Evolutionary conservation across 2,797 vertebrate genomes (phyloP), one percentile per base, ranked within the genome.

Genomic region (Glossophaga mutica): DNA sequence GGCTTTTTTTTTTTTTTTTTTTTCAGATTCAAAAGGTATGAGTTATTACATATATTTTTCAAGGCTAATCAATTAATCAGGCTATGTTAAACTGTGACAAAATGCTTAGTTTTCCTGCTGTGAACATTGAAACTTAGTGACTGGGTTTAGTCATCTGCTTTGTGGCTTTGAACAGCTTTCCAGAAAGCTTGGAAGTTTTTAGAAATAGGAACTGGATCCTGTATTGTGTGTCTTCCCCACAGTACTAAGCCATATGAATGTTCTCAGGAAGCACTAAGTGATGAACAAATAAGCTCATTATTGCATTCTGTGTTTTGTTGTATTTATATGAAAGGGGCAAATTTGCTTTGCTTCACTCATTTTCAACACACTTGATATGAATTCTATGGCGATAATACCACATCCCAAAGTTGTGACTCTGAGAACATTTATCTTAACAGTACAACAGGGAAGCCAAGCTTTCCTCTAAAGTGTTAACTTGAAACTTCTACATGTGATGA

Each of bases 131-230:
- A 73, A 79, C 22, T 76, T 86, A 91, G 11, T 92, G 76, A 10
- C 24, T 90, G 29, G 19, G 19, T 76, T 74, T 90, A 86, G 46
- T 92, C 22, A 78, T 39, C 32, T 87, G 48, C 18, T 73, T 86
- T 91, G 62, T 93, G 65, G 2, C 32, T 90, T 87, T 95, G 50
- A 87, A 77, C 10, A 92, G 67, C 29, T 96, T 52, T 93, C 34
- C n/a, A 93, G n/a, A 70, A 70, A 94, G 32, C 10, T 81, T 93
- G 4, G 34, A 94, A 87, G 42, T 90, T 95, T 94, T 83, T 94
- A 37, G 42, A 94, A 52, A 57, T 7, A 65, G 76, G 7, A 81
- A 76, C 19, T 62, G 21, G 26, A 22, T 87, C 78, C n/a, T 74
- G 6, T 44, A 86, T 74, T 86, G 7, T 84, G 24, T 86, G n/a